These are phyloP conservation scores for Drosophila meridionalis DNA, from an alignment of 2,888 invertebrate genomes.

Conservation along the genomic window DNA sequence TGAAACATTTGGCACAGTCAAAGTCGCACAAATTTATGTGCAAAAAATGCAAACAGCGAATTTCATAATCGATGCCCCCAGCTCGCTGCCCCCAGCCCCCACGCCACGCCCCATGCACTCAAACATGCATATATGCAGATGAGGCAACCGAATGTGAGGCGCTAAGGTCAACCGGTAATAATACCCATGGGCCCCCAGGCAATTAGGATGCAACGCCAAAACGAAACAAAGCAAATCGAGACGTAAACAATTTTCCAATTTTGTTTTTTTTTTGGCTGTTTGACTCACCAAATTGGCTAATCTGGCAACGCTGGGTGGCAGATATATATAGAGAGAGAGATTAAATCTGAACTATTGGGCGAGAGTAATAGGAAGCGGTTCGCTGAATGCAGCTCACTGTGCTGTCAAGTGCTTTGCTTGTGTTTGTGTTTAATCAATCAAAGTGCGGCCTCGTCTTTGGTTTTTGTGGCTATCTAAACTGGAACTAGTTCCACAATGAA, in stretches of 20 bases:
- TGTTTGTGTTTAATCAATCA: conserved; percentile 67
- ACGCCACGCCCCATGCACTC: conserved; percentile 3
- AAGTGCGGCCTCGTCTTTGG: conserved; percentile 48
- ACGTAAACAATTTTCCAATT: conserved; percentile 24
- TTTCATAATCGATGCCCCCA: conserved; percentile 69
- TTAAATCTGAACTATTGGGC: not conserved
- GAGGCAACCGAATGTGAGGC: conserved; percentile 60
- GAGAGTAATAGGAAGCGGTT: not conserved
- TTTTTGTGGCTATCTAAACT: conserved; percentile 35
- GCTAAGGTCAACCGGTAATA: conserved; percentile 74
- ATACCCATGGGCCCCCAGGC: conserved; percentile 50
- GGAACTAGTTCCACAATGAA: conserved; percentile 41
- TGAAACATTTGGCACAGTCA: conserved; percentile 51
- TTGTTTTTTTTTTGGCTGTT: conserved; percentile 39
- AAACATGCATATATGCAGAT: conserved; percentile 61
- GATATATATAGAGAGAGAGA: not conserved
- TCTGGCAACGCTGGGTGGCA: conserved; percentile 15
- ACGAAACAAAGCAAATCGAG: conserved; percentile 4
- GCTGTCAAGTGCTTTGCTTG: conserved; percentile 45
- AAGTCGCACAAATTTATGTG: conserved; percentile 69
- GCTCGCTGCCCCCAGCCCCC: not conserved
- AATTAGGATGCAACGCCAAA: conserved; percentile 52
- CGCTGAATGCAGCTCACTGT: conserved; percentile 30
- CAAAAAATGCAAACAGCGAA: conserved; percentile 59
- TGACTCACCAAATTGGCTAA: conserved; percentile 52